Evolutionary conservation across 2,113 vertebrate genomes (phyloP).

Genomic region (Apteryx owenii): DNA sequence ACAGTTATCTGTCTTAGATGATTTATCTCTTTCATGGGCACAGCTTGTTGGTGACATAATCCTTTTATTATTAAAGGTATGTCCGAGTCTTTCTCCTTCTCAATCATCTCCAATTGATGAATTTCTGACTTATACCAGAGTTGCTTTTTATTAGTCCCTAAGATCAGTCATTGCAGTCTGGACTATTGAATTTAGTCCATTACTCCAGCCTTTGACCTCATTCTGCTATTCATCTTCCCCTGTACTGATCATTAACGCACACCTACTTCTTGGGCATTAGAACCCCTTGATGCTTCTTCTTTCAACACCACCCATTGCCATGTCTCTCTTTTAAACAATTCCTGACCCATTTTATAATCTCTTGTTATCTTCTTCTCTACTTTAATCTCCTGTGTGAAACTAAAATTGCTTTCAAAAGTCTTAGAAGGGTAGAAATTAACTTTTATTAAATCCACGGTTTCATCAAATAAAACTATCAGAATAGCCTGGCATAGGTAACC

Average conservation of each 20-base stretch:
- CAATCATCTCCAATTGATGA: neutral
- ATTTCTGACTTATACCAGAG: neutral
- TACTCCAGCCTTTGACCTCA: neutral
- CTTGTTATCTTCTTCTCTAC: fast-evolving
- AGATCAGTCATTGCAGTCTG: neutral
- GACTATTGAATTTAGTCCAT: neutral
- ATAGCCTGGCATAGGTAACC: neutral
- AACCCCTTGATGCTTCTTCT: neutral
- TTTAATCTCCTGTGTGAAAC: neutral
- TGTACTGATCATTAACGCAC: neutral
- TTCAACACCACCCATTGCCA: neutral
- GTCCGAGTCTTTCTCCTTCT: neutral
- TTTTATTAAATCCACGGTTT: neutral
- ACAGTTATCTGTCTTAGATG: neutral
- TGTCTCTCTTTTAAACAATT: neutral
- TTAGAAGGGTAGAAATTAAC: neutral
- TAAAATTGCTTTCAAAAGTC: neutral
- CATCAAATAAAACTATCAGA: neutral
- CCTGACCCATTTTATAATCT: neutral
- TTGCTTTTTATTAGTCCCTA: neutral
- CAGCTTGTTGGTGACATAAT: neutral
- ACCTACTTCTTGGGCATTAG: neutral
- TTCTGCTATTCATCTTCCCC: neutral
- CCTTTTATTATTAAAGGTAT: neutral
- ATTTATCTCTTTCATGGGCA: neutral